Evolutionary conservation across 2,797 vertebrate genomes (phyloP), one percentile per base, ranked within the genome.

Genomic region (Meriones psammophilus): DNA sequence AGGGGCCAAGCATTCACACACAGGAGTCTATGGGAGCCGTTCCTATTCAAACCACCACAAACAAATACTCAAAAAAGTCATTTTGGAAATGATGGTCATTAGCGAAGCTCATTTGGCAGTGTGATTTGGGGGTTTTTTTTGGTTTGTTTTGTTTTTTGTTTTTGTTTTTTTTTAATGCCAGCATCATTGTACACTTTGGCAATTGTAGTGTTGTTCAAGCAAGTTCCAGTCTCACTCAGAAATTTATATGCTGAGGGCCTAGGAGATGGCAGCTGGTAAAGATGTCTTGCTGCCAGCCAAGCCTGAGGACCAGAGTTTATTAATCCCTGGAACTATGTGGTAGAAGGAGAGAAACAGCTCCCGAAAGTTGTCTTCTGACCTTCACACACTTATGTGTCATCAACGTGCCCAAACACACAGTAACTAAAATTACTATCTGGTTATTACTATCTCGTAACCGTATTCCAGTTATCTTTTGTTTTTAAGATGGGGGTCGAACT

Each of bases 131-230:
- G n/a, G n/a, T n/a, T n/a, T n/a, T n/a, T n/a, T n/a, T n/a, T n/a
- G n/a, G n/a, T n/a, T n/a, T 42, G 3, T 42, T 42, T 42, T 42
- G 3, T 42, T 42, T 42, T 50, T 8, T 50, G 10, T 50, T 8
- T 50, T 50, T 50, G 1, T 50, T 42, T 76, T 30, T 50, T 42
- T 76, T 30, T 15, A 14, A 39, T 28, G 14, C 22, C 17, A 68
- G 20, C 4, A 1, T 56, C 10, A 24, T 7, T 36, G 36, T 1
- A 1, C 0, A 3, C 18, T 22, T 77, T 62, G 4, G 5, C 54
- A 13, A 0, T 62, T 6, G 5, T 39, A 13, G 0, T 28, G 42
- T 73, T 81, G 90, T 83, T 66, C 54, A 56, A 36, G 74, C 30
- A 15, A 9, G 24, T 56, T 92, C 81, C 28, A 79, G 28, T n/a